Conservation (phyloP, 2,888 invertebrate genomes). For the Cephus nigrinus region DNA sequence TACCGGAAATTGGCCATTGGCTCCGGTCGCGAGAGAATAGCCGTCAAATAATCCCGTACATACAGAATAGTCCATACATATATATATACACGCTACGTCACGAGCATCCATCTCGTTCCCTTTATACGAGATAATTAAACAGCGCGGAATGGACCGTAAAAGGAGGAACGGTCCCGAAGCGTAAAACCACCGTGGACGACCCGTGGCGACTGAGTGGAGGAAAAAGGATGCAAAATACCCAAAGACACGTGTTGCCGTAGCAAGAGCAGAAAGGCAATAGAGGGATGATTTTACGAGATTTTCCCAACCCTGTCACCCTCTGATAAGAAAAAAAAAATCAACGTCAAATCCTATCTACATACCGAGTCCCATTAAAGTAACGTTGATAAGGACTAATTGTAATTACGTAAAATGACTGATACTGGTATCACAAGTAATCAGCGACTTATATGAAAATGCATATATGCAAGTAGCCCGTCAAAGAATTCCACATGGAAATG, state of each 20-base stretch:
- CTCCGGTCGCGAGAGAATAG: not conserved
- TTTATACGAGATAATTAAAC: slow-evolving; percentile 42
- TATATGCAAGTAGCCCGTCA: too few relatives aligned
- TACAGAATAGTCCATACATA: not conserved
- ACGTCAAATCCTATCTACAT: too few relatives aligned
- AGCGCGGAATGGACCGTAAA: slow-evolving; percentile 36
- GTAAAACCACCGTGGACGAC: not conserved
- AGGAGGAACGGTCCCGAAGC: not conserved
- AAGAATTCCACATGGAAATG: too few relatives aligned
- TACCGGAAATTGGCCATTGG: not conserved
- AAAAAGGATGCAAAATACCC: not conserved
- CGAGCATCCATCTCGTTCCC: slow-evolving; percentile 28
- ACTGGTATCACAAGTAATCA: too few relatives aligned
- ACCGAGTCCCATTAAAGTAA: too few relatives aligned
- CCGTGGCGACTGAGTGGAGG: not conserved
- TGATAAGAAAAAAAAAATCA: too few relatives aligned
- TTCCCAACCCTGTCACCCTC: too few relatives aligned
- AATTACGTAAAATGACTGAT: too few relatives aligned
- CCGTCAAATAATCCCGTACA: not conserved
- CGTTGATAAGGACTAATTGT: too few relatives aligned
- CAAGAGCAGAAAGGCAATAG: not conserved
- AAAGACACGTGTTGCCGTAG: not conserved
- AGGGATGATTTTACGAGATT: too few relatives aligned
- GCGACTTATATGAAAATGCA: too few relatives aligned
- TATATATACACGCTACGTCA: not conserved